Base-by-base conservation (phyloP, 2,797 vertebrate species). In the Phoebastria nigripes region DNA sequence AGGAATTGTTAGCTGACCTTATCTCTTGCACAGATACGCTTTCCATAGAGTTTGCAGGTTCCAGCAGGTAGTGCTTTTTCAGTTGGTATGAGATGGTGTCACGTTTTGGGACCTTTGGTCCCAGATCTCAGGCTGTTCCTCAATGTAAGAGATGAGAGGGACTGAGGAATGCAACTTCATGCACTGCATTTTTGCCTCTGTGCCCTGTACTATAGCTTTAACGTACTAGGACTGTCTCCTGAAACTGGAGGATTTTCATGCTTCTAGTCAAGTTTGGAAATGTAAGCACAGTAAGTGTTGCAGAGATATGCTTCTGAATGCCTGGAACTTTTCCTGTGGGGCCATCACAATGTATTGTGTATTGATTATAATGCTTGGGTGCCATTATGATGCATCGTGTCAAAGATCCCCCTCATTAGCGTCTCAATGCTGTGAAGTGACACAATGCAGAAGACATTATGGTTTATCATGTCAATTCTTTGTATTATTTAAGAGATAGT, bases 401-500 rank as follows among this genome's bases (percentile, higher is more conserved):
- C 94, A 89, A 84, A 89, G 89, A 80, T 89, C 62, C 90, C 56
- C 47, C 92, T 94, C 62, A 83, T 96, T 91, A 93, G 90, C 31
- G 49, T 95, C 80, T 95, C 74, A 83, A 35, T 93, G 85, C 93
- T 56, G 55, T 19, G 77, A 89, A 79, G 56, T 93, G 93, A 90
- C 92, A 95, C 72, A 70, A 76, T 91, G 82, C 88, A 91, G 83
- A 78, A 91, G 90, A 56, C 83, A 39, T 93, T 76, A 62, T 1
- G 15, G 94, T 96, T 96, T 96, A 94, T 82, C 72, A 41, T 71
- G 82, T 96, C 93, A 97, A 82, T 94, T 90, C 78, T 96, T 95
- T 87, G 93, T 89, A 89, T 93, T 94, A 94, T 94, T 96, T 95
- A 90, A 94, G 91, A 97, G 95, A 96, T 92, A 94, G 66, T 89